phyloP scores from a whole-genome alignment of 2,113 vertebrate species.

The Marmota monax region DNA sequence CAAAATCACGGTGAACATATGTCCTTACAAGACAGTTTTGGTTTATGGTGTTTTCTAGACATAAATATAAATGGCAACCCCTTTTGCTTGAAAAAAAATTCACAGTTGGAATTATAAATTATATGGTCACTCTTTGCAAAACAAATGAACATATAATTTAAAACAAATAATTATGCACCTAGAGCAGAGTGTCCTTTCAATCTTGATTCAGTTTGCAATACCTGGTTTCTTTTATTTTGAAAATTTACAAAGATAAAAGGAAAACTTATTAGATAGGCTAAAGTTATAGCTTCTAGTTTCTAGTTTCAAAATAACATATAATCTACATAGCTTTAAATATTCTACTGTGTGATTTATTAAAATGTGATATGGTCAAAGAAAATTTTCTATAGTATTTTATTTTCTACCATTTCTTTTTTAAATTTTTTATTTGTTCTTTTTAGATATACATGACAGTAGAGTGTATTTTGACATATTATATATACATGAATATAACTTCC shows the following conservation, averaged over 20 bases:
- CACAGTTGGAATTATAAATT: constrained; percentile 45
- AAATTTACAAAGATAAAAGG: background rate
- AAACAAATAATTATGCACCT: background rate
- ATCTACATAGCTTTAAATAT: background rate
- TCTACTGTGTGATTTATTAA: background rate
- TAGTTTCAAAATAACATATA: constrained; percentile 10
- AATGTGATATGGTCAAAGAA: background rate
- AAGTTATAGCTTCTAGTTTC: background rate
- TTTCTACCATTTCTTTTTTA: background rate
- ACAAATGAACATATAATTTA: background rate
- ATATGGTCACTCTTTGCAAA: constrained; percentile 12
- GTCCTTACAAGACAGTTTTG: background rate
- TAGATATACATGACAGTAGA: too few relatives aligned
- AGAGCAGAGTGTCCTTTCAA: background rate
- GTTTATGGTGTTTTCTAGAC: constrained; percentile 61
- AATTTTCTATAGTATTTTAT: background rate
- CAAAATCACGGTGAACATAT: constrained; percentile 44
- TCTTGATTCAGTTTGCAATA: background rate
- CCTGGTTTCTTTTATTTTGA: background rate
- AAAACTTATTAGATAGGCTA: background rate
- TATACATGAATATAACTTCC: too few relatives aligned
- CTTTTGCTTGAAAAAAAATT: constrained; percentile 27
- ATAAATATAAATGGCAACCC: constrained; percentile 56
- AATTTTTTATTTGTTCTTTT: too few relatives aligned
- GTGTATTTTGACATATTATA: too few relatives aligned